A percentile compares a stretch with the other conserved stretches of the same genome.
phyloP scores from a whole-genome alignment of 2,113 vertebrate genomes.

The Chiloscyllium plagiosum region DNA sequence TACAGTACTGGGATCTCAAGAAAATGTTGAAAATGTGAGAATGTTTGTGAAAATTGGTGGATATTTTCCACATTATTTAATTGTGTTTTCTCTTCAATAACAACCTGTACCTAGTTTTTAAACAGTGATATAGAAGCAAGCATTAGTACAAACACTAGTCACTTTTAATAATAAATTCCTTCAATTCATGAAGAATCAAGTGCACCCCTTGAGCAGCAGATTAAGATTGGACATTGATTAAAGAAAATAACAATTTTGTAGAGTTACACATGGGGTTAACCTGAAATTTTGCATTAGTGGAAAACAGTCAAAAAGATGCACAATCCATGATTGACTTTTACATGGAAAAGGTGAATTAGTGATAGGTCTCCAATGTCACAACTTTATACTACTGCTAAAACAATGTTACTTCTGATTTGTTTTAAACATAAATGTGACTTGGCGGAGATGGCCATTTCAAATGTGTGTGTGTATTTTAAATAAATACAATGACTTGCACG shows the following conservation, averaged over 20 bases:
- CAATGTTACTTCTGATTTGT: background rate
- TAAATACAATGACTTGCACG: background rate
- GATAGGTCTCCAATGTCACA: background rate
- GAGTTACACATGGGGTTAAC: background rate
- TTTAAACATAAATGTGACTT: background rate
- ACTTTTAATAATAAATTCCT: background rate
- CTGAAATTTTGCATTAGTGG: background rate
- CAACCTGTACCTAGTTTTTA: background rate
- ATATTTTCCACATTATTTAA: slow-evolving; percentile 13
- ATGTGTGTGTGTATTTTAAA: background rate
- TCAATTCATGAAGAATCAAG: slow-evolving; percentile 8
- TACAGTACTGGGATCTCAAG: background rate
- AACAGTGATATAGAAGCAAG: background rate
- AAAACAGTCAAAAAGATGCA: background rate
- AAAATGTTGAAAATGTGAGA: background rate
- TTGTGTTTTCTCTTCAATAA: background rate
- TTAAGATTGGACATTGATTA: background rate
- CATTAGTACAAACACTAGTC: slow-evolving; percentile 34
- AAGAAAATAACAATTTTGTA: background rate
- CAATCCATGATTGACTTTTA: background rate
- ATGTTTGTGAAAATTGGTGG: slow-evolving; percentile 3
- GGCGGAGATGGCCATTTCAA: background rate
- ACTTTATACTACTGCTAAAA: background rate
- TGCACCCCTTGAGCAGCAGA: background rate
- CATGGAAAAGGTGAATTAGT: background rate